Base-by-base conservation (phyloP, 2,797 vertebrate genomes). In the Malurus splendens region DNA sequence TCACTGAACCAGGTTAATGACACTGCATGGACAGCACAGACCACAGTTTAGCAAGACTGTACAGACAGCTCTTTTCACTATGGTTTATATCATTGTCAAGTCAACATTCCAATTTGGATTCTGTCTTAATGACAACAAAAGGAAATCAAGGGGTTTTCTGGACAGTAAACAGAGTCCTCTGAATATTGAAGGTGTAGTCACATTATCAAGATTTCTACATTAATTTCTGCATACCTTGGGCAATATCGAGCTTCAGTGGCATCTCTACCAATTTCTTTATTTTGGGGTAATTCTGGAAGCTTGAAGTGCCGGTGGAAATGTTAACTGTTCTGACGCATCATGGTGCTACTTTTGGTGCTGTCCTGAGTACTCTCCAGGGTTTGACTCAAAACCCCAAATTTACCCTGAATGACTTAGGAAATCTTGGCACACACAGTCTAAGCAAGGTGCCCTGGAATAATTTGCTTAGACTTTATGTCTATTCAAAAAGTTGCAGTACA, bases 61-160 rank as follows among this genome's bases (percentile, higher is more conserved):
- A 18, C 10, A 61, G 11, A 39, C 19, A 77, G 6, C 6, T 47
- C 10, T 70, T 78, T 57, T 36, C 32, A 30, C 27, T 50, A 7
- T 25, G 71, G 51, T 39, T 51, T 27, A 11, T 59, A 42, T 13
- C 12, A 24, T 42, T 2, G 1, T 22, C 22, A 60, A 23, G 20
- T 64, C 38, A 64, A 32, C 7, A 20, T 75, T 65, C 11, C 1
- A 3, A 14, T 28, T 65, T 59, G 67, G 18, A 48, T 41, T 71
- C 56, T 54, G 4, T 48, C 25, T 70, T 68, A 56, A 9, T 18
- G 60, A 38, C 3, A 68, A 7, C 27, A 30, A 30, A 36, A 18
- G 24, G 61, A 54, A 72, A 70, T 41, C 7, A 33, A 1, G 2
- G 4, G 0, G 0, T 13, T 79, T 79, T 3, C 7, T 82, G 27